Base-by-base conservation (phyloP, 2,888 invertebrate genomes). In the Cheilosia impressa region DNA sequence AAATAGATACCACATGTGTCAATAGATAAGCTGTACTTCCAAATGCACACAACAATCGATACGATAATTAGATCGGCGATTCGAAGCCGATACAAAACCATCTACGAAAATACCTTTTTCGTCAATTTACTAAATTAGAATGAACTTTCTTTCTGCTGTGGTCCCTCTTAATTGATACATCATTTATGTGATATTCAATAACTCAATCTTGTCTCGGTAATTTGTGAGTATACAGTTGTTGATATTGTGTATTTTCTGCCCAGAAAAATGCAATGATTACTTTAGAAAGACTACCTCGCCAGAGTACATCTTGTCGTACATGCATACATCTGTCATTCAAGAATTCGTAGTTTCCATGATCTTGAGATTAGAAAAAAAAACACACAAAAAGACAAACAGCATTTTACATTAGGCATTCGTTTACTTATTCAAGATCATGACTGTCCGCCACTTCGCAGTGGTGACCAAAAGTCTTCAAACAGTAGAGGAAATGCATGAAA, bases 351-450 rank as follows among this genome's bases (percentile, higher is more conserved):
- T 85, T 76, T 75, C 85, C 85, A 72, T 81, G 85, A 85, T 85
- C 81, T 85, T 85, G 85, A 77, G 78, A 68, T 68, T 82, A 63
- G 24, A 57, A 68, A 31, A 77, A 57, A 6, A 38, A 55, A 63
- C n/a, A 50, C 15, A 10, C 9, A 66, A 65, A 73, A 38, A 69
- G 17, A 65, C n/a, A 55, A 38, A 34, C 6, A 75, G 31, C 24
- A 19, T 41, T 66, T 66, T 75, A 60, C 80, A 76, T 81, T 68
- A 62, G 66, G 69, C 69, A 81, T 77, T 85, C 85, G 76, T 81
- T 85, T 81, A 81, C 72, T 76, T 80, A 71, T 77, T 85, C 85
- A 85, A 85, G 85, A 81, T 77, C 85, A 85, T 57, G 72, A 45
- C 58, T 66, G 57, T 45, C 71, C 27, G 53, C 17, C 68, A 69